Evolutionary conservation across 2,113 vertebrate genomes (phyloP), one percentile per base, ranked within the genome.

Genomic region (Ailuropoda melanoleuca): DNA sequence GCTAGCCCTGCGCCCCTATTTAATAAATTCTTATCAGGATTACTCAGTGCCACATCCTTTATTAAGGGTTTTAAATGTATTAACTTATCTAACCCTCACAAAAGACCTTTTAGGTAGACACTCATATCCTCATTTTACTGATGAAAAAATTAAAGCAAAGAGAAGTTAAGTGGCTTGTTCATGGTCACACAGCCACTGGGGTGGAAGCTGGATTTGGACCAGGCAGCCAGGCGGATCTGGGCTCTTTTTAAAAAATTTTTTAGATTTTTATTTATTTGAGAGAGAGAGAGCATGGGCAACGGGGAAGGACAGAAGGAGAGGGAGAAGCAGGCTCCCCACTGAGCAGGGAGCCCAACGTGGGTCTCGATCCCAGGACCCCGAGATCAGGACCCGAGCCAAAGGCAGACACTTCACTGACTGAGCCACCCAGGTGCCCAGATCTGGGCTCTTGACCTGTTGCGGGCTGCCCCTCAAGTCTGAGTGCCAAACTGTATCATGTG

Each of bases 211-310:
- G 50, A 55, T 3, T 18, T 1, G 1, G 4, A 3, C 5, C 4
- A 1, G 3, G 4, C 0, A 1, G 6, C 18, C 43, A 23, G n/a
- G 72, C 3, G 0, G 58, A 39, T 14, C 46, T 0, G n/a, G 24
- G 8, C 21, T 72, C 77, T 62, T 64, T 31, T 62, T 64, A 8
- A 3, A 50, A 50, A 2, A 15, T 64, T 26, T 60, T 64, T 6
- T 3, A 64, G 14, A 64, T 31, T 64, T 31, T 64, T 64, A 3
- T 31, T 64, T 64, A 31, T 64, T 64, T 34, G 62, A 31, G 29
- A 62, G 29, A 64, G 62, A 64, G 62, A 4, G 13, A 31, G 12
- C 62, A 31, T 64, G 12, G 31, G 62, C 62, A 31, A 15, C 1
- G 5, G 60, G 62, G 29, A 64, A 29, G 4, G 6, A 13, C 29